A percentile compares a stretch with the other conserved stretches of the same genome.
Evolutionary conservation across 1,140 invertebrate species (phyloP).

Genomic region (Drosophila elegans): DNA sequence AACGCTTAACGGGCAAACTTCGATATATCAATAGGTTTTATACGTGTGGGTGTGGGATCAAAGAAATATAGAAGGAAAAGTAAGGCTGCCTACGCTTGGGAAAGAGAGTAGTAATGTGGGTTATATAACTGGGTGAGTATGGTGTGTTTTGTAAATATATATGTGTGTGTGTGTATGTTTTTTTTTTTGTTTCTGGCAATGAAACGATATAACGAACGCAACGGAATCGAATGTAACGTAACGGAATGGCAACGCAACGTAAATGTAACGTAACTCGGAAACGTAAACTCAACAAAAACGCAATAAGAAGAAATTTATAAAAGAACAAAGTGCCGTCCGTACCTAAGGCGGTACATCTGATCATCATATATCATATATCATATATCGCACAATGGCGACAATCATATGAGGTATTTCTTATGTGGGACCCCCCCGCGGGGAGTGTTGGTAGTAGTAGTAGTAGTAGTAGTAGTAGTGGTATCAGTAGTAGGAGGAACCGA

Average conservation of each 20-base stretch:
- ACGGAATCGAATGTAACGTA: constrained; percentile 72
- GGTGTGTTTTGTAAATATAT: constrained; percentile 24
- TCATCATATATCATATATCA: constrained; percentile 42
- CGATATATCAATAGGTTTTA: constrained; percentile 22
- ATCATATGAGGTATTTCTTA: constrained; percentile 33
- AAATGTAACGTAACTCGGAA: constrained; percentile 75
- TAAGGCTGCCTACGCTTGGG: constrained; percentile 36
- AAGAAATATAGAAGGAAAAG: constrained; percentile 28
- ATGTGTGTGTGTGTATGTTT: not conserved
- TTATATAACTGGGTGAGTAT: constrained; percentile 30
- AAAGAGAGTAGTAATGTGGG: constrained; percentile 12
- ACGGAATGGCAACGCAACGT: constrained; percentile 77
- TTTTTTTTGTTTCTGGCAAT: constrained; percentile 37
- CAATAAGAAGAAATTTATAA: constrained; percentile 80
- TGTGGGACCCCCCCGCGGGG: constrained; percentile 18
- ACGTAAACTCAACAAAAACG: constrained; percentile 81
- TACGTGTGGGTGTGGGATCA: constrained; percentile 23
- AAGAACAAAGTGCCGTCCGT: constrained; percentile 78
- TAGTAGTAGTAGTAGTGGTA: constrained; percentile 33
- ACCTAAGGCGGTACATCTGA: constrained; percentile 69
- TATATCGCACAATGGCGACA: constrained; percentile 22
- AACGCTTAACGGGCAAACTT: constrained; percentile 41
- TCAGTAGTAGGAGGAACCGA: constrained; percentile 46
- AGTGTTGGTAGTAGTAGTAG: constrained; percentile 36
- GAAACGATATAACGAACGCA: constrained; percentile 53